Percentiles rank a stretch among this genome's conserved stretches.
Conservation (phyloP, 2,888 invertebrate species). For the Rhagonycha fulva region DNA sequence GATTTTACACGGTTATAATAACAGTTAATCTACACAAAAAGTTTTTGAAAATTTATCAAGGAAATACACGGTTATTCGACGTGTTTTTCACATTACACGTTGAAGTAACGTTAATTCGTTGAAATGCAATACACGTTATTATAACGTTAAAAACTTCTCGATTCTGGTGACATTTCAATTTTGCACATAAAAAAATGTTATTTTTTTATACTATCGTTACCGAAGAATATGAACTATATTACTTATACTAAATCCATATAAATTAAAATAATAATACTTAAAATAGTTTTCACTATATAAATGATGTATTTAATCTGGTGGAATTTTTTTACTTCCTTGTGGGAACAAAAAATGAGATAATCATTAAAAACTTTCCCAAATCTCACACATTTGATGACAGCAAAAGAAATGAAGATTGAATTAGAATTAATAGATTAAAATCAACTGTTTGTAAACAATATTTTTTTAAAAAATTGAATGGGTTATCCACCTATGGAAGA, state of each 20-base stretch:
- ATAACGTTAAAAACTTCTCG: no score
- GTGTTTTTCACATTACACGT: no score
- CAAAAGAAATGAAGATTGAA: background rate
- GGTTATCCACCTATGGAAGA: conserved; percentile 8
- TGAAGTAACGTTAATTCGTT: no score
- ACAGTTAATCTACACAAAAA: background rate
- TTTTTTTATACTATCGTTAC: no score
- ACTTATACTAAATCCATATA: background rate
- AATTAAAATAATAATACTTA: background rate
- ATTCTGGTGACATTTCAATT: no score
- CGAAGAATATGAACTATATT: no score
- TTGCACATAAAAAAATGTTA: no score
- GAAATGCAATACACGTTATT: no score
- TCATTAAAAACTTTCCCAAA: background rate
- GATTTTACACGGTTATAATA: background rate
- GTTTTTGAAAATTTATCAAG: no score
- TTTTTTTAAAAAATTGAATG: conserved; percentile 9
- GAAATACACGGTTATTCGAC: no score
- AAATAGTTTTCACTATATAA: background rate
- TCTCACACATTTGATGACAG: background rate
- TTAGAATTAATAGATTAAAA: background rate
- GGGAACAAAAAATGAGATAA: background rate
- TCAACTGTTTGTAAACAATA: conserved; percentile 11
- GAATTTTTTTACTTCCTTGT: background rate
- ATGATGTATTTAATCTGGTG: no score